Base-by-base conservation (phyloP, 2,888 invertebrate species). In the Coleophora deauratella region DNA sequence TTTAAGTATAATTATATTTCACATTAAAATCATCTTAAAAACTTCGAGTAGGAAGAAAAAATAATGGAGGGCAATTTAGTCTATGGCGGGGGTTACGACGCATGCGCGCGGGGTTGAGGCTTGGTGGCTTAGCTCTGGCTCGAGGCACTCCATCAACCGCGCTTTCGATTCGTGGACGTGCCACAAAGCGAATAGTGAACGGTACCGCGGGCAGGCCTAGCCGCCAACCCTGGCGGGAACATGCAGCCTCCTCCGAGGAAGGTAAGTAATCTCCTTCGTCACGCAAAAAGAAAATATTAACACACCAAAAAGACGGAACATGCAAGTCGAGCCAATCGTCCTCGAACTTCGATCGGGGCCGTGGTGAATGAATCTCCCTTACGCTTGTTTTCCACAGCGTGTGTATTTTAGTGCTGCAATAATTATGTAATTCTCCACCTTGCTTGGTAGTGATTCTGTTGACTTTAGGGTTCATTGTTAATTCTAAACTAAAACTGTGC, bases 201-300 rank as follows among this genome's bases (percentile, higher is more conserved):
- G 21, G 21, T 21, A n/a, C 28, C n/a, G 31, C 31, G 10, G 10
- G 3, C 31, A 31, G 31, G n/a, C 31, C 9, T 31, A 34, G 34
- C 43, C 34, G 37, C 37, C 34, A 49, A 51, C 54, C 57, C 57
- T 14, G 27, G 9, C 38, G 39, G 35, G 50, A 77, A 65, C 84
- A 93, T 93, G 93, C 93, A 93, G 90, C 93, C 93, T 67, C 93
- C 93, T 65, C 93, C 93, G 74, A 91, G 93, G 82, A 93, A 93
- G 92, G 93, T 93, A 87, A 89, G 88, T 68, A 34, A 35, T 12
- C 3, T 9, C n/a, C 34, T 14, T 14, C 12, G 8, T 21, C 3
- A 21, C 3, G 21, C 21, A 4, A 21, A 21, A 3, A 21, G 21
- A 21, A 21, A 21, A 21, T 4, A 21, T 3, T 6, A 21, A 21